Evolutionary conservation across 2,113 vertebrate genomes (phyloP), one percentile per base, ranked within the genome.

Genomic region (Coptodon rendalli): DNA sequence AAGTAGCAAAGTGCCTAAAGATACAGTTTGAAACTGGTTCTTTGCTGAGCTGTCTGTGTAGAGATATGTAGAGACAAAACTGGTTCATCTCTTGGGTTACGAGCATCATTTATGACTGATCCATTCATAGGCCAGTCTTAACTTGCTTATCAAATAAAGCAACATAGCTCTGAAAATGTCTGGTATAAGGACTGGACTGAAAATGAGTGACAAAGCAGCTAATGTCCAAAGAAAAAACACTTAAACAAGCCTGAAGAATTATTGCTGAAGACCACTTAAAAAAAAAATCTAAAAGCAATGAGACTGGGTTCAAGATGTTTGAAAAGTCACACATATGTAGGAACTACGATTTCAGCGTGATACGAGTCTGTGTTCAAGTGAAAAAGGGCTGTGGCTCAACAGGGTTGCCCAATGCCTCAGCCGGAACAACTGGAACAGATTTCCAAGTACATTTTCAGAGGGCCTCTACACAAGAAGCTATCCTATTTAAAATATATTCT

Each of bases 271-370:
- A n/a, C 19, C n/a, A 54, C 52, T 54, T 22, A 22, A 54, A 22
- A 53, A 48, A 52, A 52, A 48, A 52, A 52, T 40, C 11, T 43
- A 11, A 40, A 40, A 40, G 17, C 61, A 66, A 36, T 12, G 31
- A 66, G 17, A 36, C 31, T 2, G 61, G 61, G 1, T n/a, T n/a
- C 31, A 66, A 66, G 61, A 66, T 5, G 61, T 66, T 36, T 36
- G 31, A 36, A 66, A 66, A 66, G 61, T 66, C 71, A 8, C 24
- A 2, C 50, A 79, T 19, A 86, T 48, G 54, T 48, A 86, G 85
- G 81, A 82, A 84, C 68, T 84, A 68, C 12, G 13, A 50, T 66
- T 57, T 87, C 83, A 87, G 61, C 22, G 14, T 82, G 80, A 90
- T 48, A 56, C 17, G 79, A 86, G 71, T 50, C 1, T 4, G 7